Conservation (phyloP, 2,888 invertebrate genomes). For the Acrobasis consociella region DNA sequence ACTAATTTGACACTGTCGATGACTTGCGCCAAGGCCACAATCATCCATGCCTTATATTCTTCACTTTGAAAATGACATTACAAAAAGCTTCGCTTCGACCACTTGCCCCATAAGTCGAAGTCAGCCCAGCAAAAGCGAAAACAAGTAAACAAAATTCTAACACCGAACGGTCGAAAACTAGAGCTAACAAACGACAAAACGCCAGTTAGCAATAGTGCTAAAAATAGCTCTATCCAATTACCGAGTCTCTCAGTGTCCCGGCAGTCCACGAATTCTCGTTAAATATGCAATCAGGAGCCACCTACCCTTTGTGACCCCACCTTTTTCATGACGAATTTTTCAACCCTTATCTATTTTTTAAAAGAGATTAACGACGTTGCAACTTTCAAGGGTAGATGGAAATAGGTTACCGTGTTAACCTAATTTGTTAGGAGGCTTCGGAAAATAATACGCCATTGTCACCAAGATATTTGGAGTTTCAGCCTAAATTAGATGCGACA, state of each 20-base stretch:
- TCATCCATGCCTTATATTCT: no score
- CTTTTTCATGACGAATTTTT: slow-evolving; percentile 32
- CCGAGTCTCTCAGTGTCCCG: slow-evolving; percentile 37
- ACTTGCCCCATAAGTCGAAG: background rate
- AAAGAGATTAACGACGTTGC: slow-evolving; percentile 4
- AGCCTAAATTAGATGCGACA: no score
- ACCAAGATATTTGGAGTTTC: no score
- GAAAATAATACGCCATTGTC: no score
- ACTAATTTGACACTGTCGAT: no score
- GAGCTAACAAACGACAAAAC: slow-evolving; percentile 32
- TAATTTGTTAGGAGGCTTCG: background rate
- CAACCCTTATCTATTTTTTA: slow-evolving; percentile 12
- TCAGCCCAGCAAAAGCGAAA: background rate
- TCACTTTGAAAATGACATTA: no score
- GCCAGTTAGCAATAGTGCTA: slow-evolving; percentile 40
- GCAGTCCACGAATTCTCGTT: slow-evolving; percentile 55
- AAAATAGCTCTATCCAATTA: slow-evolving; percentile 56
- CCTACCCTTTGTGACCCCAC: slow-evolving; percentile 26
- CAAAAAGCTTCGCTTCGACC: no score
- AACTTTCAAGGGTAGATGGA: background rate
- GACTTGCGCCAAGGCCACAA: no score
- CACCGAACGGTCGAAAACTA: slow-evolving; percentile 26
- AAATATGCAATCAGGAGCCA: slow-evolving; percentile 57
- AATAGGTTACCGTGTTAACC: slow-evolving; percentile 1
- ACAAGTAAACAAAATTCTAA: slow-evolving; percentile 23